Conservation (phyloP, 2,113 vertebrate species). For the Oceanodroma tethys region DNA sequence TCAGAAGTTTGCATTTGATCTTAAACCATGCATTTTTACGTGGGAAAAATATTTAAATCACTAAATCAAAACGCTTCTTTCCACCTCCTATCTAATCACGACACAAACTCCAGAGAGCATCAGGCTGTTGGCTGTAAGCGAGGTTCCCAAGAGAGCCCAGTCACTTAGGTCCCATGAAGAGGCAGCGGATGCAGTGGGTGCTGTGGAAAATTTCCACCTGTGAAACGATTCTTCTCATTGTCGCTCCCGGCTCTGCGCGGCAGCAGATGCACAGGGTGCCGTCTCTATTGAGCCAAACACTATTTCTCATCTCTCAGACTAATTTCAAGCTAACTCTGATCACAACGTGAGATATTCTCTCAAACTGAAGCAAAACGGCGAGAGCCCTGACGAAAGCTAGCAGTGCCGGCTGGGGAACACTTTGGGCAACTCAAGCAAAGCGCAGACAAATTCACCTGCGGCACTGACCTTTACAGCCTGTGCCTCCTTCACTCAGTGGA, state of each 20-base stretch:
- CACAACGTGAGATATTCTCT: accelerated
- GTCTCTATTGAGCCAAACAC: accelerated
- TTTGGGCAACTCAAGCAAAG: neutral
- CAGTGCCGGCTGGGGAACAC: neutral
- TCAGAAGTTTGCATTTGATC: neutral
- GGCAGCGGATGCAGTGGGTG: accelerated
- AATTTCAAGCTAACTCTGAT: neutral
- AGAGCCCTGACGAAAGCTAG: neutral
- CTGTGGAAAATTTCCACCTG: neutral
- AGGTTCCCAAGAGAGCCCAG: neutral
- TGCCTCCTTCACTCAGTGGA: neutral
- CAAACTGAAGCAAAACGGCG: accelerated
- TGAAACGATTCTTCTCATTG: accelerated
- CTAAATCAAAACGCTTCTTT: accelerated
- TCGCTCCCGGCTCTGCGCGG: accelerated
- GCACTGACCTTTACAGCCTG: neutral
- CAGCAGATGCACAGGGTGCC: neutral
- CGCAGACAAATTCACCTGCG: neutral
- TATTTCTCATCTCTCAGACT: neutral
- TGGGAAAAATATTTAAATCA: neutral
- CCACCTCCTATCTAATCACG: too few relatives aligned
- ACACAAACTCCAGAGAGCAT: neutral
- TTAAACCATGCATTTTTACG: accelerated
- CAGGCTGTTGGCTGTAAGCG: accelerated
- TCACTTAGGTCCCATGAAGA: accelerated